Percentiles rank a stretch among this genome's conserved stretches.
These are phyloP conservation scores for Heliconius hermathena DNA, from an alignment of 1,140 invertebrate species.

Conservation along the genomic window DNA sequence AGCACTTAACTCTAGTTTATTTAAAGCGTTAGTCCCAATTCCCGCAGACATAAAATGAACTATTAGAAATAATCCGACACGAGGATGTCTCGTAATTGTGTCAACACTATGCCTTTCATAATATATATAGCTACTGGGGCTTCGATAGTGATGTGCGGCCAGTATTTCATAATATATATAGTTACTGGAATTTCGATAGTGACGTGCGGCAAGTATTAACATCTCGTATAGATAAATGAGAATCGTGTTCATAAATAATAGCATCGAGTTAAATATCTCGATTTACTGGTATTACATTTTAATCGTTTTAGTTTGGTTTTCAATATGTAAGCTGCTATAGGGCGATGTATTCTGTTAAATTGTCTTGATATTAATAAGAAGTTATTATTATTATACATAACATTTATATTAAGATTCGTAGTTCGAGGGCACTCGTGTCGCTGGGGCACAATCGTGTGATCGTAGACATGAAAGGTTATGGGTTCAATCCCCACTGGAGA, in stretches of 20 bases:
- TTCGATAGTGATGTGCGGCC: slow-evolving; percentile 15
- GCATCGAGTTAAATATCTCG: slow-evolving; percentile 25
- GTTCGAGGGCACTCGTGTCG: too few relatives aligned
- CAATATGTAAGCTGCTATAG: not conserved
- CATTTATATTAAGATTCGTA: not conserved
- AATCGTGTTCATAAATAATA: slow-evolving; percentile 39
- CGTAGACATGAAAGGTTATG: too few relatives aligned
- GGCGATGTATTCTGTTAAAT: not conserved
- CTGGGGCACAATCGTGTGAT: too few relatives aligned
- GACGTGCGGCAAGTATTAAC: slow-evolving; percentile 27
- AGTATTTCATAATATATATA: slow-evolving; percentile 32
- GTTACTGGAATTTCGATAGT: slow-evolving; percentile 23
- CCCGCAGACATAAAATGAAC: slow-evolving; percentile 42
- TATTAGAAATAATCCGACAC: slow-evolving; percentile 44
- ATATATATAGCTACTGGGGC: slow-evolving; percentile 30
- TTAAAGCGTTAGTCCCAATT: slow-evolving; percentile 34
- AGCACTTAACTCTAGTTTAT: slow-evolving; percentile 15
- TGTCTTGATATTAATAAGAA: not conserved
- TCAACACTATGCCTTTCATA: slow-evolving; percentile 39
- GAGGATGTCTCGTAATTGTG: slow-evolving; percentile 37
- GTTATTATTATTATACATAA: not conserved
- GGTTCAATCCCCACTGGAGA: too few relatives aligned
- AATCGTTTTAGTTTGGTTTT: slow-evolving; percentile 13
- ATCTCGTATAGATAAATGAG: slow-evolving; percentile 35
- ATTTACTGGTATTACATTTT: slow-evolving; percentile 35